Evolutionary conservation across 2,888 invertebrate genomes (phyloP), one percentile per base, ranked within the genome.

Genomic region (Chaitophorus viminalis): DNA sequence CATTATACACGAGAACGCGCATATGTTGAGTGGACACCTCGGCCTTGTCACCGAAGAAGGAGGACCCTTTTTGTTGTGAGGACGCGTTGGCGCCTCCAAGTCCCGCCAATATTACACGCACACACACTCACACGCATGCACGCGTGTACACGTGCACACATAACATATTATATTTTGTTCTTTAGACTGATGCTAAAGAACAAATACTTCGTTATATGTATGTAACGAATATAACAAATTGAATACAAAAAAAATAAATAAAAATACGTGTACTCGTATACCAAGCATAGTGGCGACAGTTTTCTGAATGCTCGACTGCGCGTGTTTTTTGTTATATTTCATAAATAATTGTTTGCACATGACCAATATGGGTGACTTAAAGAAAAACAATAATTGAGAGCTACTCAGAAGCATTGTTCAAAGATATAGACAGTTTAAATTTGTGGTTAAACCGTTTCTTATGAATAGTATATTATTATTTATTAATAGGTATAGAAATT

Each of bases 11-110:
- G 70, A n/a, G 11, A 25, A 11, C 36, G 31, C 39, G 39, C 65
- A 9, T 36, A 36, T 21, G 65, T 65, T 17, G 36, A 79, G 82
- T 82, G 70, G 46, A 82, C 82, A 52, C 70, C 31, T 31, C 70
- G 46, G 39, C 65, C 76, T 76, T 76, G 65, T 84, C 31, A 39
- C 82, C 46, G 21, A n/a, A 4, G n/a, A 76, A 65, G 68, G 29
- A 83, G 74, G 74, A 75, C 74, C 54, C 83, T 84, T 84, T 52
- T 76, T 65, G 65, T 68, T 29, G 65, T 65, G 31, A 39, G 65
- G 76, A 84, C 46, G 17, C 31, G 52, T 31, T 29, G 84, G 84
- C 76, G 84, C 65, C 84, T 39, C n/a, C 36, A 21, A 29, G 84
- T 84, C 75, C 84, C 65, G 76, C 75, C 76, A 39, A 75, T 72